Base-by-base conservation (phyloP, 2,113 vertebrate species). In the Argyrosomus japonicus region DNA sequence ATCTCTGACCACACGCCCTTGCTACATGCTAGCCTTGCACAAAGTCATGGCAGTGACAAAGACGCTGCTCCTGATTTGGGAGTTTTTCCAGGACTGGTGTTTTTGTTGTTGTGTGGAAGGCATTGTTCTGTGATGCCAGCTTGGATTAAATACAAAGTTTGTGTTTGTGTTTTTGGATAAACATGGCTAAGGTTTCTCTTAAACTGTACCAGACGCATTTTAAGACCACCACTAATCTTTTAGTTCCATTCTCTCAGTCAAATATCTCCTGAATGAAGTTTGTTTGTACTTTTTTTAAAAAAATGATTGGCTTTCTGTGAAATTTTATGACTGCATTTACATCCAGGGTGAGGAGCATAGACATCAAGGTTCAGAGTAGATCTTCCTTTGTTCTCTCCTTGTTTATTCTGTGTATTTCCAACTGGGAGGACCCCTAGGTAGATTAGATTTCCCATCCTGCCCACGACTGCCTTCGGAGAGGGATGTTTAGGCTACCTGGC, bases 1-100 rank as follows among this genome's bases (percentile, higher is more conserved):
- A 79, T 71, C 27, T 61, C 67, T 23, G 68, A 70, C 68, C 62
- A 32, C 65, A 68, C 40, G 76, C 23, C 57, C 68, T 62, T 50
- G 61, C 58, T 58, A 40, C 67, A 76, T 57, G 81, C 61, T 29
- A 43, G 48, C 54, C 58, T 40, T 81, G 77, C 63, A 79, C 75
- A 79, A 23, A 69, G 58, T 65, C 75, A 19, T 10, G 25, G 19
- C 36, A 17, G 47, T 4, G 25, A 18, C 40, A 23, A 15, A 27
- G 45, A 47, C 5, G 45, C 13, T 48, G 36, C 40, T 10, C 13
- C 29, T 65, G 27, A 3, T 57, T 54, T 36, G 43, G 43, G 45
- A 47, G 65, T 36, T n/a, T 48, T 61, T 57, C 9, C n/a, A 75
- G 79, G 58, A 27, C 12, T 15, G 25, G 1, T 50, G 18, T 51